Conservation (phyloP, 2,888 invertebrate genomes). For the Diaphora mendica region DNA sequence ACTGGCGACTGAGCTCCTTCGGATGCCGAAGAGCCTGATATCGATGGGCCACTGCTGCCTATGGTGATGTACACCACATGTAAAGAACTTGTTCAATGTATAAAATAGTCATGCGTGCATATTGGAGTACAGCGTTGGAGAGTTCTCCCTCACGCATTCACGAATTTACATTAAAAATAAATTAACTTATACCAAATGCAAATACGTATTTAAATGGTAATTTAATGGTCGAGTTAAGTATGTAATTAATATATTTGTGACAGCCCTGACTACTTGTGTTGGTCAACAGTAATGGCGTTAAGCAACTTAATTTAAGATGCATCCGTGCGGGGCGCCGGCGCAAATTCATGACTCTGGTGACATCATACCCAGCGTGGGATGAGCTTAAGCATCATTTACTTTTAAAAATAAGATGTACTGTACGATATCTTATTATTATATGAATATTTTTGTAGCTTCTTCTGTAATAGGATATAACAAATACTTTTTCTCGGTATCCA, state of each 20-base stretch:
- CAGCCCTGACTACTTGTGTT: slow-evolving; percentile 40
- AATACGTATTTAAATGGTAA: not conserved
- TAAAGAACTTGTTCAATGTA: not conserved
- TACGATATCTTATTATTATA: not conserved
- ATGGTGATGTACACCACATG: not conserved
- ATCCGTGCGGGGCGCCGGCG: slow-evolving; percentile 41
- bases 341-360: slow-evolving; percentile 32
- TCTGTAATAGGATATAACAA: not conserved
- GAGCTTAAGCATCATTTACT: not conserved
- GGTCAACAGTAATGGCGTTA: slow-evolving; percentile 42
- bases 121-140: not conserved
- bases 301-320: slow-evolving; percentile 50
- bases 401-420: not conserved
- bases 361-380: slow-evolving; percentile 32
- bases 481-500: not conserved
- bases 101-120: not conserved
- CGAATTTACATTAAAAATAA: not conserved
- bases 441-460: not conserved
- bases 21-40: not conserved
- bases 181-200: not conserved
- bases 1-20: not conserved
- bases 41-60: not conserved
- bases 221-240: not conserved
- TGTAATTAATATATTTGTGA: slow-evolving; percentile 14
- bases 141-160: not conserved